A percentile compares a stretch with the other conserved stretches of the same genome.
phyloP scores from a whole-genome alignment of 2,797 vertebrate genomes.

The Dromococcyx pavoninus region DNA sequence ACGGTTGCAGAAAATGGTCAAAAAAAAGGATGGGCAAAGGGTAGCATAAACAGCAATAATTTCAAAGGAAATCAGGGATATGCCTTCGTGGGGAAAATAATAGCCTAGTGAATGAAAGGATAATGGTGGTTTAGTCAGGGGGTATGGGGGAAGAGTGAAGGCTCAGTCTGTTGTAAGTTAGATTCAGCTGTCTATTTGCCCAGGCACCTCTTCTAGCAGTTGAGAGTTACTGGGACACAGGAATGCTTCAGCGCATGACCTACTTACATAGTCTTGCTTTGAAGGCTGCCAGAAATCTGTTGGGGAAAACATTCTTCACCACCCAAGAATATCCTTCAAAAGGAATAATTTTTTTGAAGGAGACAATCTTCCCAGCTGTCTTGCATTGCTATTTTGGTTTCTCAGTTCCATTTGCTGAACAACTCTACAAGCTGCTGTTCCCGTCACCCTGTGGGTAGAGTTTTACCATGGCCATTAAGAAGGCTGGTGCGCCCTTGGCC shows the following conservation, averaged over 20 bases:
- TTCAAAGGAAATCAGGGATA: background rate
- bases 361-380: background rate
- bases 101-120: background rate
- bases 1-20: background rate
- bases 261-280: background rate
- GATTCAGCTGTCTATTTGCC: background rate
- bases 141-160: background rate
- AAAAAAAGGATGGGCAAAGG: background rate
- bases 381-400: conserved; percentile 1
- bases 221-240: background rate
- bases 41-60: background rate
- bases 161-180: background rate
- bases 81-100: background rate
- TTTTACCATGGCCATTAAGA: background rate
- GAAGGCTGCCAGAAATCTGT: background rate
- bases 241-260: background rate
- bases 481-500: background rate
- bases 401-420: conserved; percentile 2
- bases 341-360: background rate
- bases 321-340: conserved; percentile 17
- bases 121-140: background rate
- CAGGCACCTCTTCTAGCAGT: background rate
- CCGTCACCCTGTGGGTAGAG: background rate
- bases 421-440: background rate
- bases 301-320: background rate